Evolutionary conservation across 2,888 invertebrate genomes (phyloP).

Genomic region (Elmis aenea): DNA sequence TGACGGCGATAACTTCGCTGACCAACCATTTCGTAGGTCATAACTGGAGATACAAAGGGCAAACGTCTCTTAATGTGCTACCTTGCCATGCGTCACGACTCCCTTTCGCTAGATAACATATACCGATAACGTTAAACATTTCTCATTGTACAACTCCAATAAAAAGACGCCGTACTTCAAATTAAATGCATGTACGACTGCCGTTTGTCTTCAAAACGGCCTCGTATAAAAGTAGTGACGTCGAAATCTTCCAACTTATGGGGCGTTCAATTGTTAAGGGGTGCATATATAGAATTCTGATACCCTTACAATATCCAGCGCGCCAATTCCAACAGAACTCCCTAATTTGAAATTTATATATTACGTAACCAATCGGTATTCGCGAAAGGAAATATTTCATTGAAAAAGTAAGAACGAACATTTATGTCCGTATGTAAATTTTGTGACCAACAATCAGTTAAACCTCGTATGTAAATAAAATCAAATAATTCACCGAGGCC

Average conservation of each 20-base stretch:
- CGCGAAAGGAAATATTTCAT: too few species aligned
- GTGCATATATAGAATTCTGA: conserved; percentile 11
- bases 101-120: conserved; percentile 8
- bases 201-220: conserved; percentile 5
- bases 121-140: conserved; percentile 6
- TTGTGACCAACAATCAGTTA: too few species aligned
- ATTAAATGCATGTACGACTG: conserved; percentile 10
- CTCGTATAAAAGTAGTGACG: conserved; percentile 6
- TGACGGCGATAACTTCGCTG: conserved; percentile 26
- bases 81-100: conserved; percentile 12
- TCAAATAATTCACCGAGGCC: too few species aligned
- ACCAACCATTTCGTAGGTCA: conserved; percentile 24
- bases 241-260: conserved; percentile 6
- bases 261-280: conserved; percentile 3
- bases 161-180: conserved; percentile 9
- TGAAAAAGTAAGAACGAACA: too few species aligned
- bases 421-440: too few species aligned
- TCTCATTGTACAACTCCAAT: conserved; percentile 1
- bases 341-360: too few species aligned
- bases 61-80: conserved; percentile 21
- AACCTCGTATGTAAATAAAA: too few species aligned
- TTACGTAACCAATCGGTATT: too few species aligned
- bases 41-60: conserved; percentile 21
- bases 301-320: too few species aligned
- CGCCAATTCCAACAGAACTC: too few species aligned